A percentile compares a stretch with the other conserved stretches of the same genome.
Conservation (phyloP, 2,113 vertebrate species). For the Bufo gargarizans region DNA sequence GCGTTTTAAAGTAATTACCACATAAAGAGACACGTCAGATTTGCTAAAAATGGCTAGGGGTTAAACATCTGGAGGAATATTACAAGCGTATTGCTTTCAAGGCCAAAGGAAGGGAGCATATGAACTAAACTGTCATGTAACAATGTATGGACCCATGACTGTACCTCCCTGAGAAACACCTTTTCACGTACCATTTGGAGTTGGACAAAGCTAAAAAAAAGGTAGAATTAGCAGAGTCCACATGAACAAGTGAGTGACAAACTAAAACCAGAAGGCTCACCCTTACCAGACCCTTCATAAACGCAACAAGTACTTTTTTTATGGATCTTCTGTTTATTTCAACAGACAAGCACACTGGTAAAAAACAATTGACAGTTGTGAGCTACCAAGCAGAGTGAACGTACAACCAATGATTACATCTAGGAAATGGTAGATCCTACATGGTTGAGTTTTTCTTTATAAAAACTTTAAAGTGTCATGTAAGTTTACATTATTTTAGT, state of each 20-base stretch:
- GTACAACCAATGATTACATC: conserved; percentile 70
- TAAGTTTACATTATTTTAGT: conserved; percentile 67
- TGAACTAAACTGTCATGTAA: no score
- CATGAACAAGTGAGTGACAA: background rate
- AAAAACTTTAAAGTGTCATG: conserved; percentile 67
- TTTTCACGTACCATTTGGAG: no score
- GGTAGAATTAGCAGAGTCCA: no score
- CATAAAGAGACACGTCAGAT: no score
- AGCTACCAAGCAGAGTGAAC: conserved; percentile 65
- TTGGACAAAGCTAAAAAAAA: background rate
- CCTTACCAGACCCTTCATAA: background rate
- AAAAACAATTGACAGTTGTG: conserved; percentile 61
- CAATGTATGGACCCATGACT: no score
- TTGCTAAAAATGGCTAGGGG: no score
- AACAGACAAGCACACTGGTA: conserved; percentile 67
- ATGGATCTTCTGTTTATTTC: conserved; percentile 74
- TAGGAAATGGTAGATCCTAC: conserved; percentile 70
- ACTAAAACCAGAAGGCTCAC: background rate
- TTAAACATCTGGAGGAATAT: no score
- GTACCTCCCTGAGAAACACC: no score
- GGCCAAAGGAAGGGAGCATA: no score
- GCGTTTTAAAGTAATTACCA: no score
- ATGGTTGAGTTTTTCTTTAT: conserved; percentile 71
- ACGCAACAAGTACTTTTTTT: background rate
- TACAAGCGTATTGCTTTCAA: no score